These are phyloP conservation scores for Ptilodon capucinus DNA, from an alignment of 2,888 invertebrate genomes.

Conservation along the genomic window DNA sequence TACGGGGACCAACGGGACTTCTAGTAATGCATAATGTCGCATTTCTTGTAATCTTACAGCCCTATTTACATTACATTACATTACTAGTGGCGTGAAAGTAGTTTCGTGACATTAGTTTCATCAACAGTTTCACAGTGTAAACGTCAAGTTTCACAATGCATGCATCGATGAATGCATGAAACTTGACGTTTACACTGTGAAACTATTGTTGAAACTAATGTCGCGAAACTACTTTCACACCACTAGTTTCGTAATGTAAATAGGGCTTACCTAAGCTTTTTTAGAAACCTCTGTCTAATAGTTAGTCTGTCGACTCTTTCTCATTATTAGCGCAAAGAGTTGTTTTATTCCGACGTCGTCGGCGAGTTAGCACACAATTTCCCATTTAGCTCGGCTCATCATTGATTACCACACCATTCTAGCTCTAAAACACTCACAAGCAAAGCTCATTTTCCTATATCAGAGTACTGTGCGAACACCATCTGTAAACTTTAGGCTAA, in stretches of 20 bases:
- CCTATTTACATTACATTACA: no score
- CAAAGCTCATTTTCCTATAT: conserved; percentile 37
- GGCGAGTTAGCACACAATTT: conserved; percentile 77
- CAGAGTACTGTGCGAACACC: conserved; percentile 34
- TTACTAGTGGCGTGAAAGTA: no score
- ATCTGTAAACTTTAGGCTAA: conserved; percentile 10
- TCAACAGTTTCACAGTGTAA: no score
- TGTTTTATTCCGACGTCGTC: conserved; percentile 76
- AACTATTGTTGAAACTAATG: no score
- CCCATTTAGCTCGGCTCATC: conserved; percentile 72
- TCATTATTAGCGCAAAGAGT: conserved; percentile 81
- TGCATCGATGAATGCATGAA: no score
- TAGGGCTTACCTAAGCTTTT: background rate
- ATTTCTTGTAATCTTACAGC: no score
- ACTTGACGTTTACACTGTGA: no score
- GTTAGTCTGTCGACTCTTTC: conserved; percentile 58
- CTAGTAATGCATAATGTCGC: no score
- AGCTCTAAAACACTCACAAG: conserved; percentile 27
- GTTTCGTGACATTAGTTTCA: no score
- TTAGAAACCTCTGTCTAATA: conserved; percentile 16
- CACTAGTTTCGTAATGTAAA: background rate
- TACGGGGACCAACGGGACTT: no score
- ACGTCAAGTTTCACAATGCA: no score
- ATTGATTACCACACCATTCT: conserved; percentile 32
- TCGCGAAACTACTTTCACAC: background rate